phyloP scores from a whole-genome alignment of 2,113 vertebrate species.

The Monopterus albus region DNA sequence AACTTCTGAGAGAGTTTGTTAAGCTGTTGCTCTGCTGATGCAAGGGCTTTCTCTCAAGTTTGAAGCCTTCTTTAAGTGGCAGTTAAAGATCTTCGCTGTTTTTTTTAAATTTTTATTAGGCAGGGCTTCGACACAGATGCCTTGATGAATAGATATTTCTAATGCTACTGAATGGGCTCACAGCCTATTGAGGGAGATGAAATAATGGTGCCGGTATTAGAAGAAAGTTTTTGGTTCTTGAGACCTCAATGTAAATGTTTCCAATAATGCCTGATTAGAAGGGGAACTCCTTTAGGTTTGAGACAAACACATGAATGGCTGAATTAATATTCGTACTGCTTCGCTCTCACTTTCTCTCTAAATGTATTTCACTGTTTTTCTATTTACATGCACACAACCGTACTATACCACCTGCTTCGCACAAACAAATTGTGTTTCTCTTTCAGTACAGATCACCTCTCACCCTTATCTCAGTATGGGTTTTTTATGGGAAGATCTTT shows the following conservation, averaged over 20 bases:
- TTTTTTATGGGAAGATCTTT: constrained; percentile 74
- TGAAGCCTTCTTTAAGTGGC: constrained; percentile 76
- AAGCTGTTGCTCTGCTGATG: constrained; percentile 78
- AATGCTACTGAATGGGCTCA: constrained; percentile 66
- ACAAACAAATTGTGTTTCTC: constrained; percentile 23
- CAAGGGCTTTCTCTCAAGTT: constrained; percentile 76
- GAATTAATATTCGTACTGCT: not conserved
- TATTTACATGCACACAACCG: constrained; percentile 2
- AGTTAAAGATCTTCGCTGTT: constrained; percentile 81
- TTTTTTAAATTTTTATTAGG: constrained; percentile 77
- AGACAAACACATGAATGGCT: not conserved
- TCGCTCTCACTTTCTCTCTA: constrained; percentile 13
- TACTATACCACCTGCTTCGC: not conserved
- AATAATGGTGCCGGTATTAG: constrained; percentile 70
- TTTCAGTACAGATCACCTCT: constrained; percentile 50
- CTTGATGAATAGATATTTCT: constrained; percentile 80
- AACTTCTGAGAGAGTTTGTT: constrained; percentile 68
- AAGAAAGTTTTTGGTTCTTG: constrained; percentile 69
- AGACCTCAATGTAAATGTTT: constrained; percentile 54
- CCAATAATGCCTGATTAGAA: constrained; percentile 63
- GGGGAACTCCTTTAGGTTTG: constrained; percentile 14
- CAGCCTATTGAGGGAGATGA: constrained; percentile 60
- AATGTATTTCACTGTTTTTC: constrained; percentile 16
- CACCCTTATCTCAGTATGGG: constrained; percentile 62
- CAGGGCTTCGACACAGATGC: constrained; percentile 35